Base-by-base conservation (phyloP, 1,140 invertebrate species). In the Drosophila kohkoa region DNA sequence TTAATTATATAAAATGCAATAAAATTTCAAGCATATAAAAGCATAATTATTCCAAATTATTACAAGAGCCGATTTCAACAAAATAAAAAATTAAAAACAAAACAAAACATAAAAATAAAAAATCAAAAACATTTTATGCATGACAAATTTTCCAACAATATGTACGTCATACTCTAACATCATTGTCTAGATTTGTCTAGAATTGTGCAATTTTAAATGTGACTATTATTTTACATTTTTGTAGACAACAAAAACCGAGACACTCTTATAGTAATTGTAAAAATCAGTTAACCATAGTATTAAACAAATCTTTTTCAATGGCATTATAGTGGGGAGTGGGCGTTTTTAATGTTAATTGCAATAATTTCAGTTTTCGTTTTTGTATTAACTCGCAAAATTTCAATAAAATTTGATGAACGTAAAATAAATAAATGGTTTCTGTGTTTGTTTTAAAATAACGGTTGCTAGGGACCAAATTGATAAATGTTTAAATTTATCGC, bases 1-100 rank as follows among this genome's bases (percentile, higher is more conserved):
- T 89, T 82, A 88, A 89, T 89, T 89, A 90, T 70, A 87, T 90
- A 87, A 85, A 89, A 87, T 89, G 81, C 86, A 89, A 89, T 86
- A 82, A 82, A 85, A 90, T 81, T 86, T 83, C 78, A 83, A 88
- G 67, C 69, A 80, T 88, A 87, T 78, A 77, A 86, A 77, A 79
- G 64, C 80, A 79, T 83, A 83, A 79, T 79, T 83, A 79, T 79
- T 79, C 74, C 10, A 79, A 79, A 79, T 77, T 79, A 79, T 79
- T 68, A 79, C 68, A 66, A 43, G 6, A 69, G 13, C 45, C 62
- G 62, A 66, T 41, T 58, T 41, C 57, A 65, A 38, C 15, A 54
- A 41, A 66, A 55, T 28, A 20, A 43, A 54, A 5, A 51, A 64
- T 10, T 4, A 28, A 63, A 66, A 30, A 41, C 30, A 41, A 66